Evolutionary conservation across 1,140 invertebrate species (phyloP), one percentile per base, ranked within the genome.

Genomic region (Drosophila ambigua): DNA sequence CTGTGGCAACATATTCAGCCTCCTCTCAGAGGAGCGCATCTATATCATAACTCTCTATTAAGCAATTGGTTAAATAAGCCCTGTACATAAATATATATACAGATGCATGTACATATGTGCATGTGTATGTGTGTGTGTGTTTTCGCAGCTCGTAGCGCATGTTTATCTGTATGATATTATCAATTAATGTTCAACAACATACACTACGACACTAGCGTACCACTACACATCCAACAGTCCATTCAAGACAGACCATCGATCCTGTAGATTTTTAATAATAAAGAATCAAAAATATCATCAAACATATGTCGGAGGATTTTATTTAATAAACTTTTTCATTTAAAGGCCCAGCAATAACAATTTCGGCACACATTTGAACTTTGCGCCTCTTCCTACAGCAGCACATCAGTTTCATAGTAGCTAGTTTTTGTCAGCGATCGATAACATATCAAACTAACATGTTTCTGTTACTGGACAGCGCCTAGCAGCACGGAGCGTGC

Each of bases 231-330:
- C 39, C 7, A 39, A 39, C 35, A 39, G 11, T 13, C 8, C 35
- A 41, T 16, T 28, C 43, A 28, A 48, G 26, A 53, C 28, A 48
- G 26, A 53, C 28, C 24, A 39, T 55, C 52, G 31, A 53, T 15
- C 50, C 55, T 54, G 58, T 76, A 83, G 76, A 59, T 57, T 76
- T 84, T 72, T 79, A 79, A 72, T 72, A 83, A 75, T 83, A 84
- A 83, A 72, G 54, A 83, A 48, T 45, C 16, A 62, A 65, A 53
- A 63, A 45, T 45, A 78, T 72, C 59, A 77, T 61, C 41, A 65
- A 46, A 63, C 26, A 41, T n/a, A 8, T 26, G 5, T 16, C 3
- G 9, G 0, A 11, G 13, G 4, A 9, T 46, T 20, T 46, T 8
- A 16, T 20, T 46, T 20, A 5, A 9, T 7, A 28, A 28, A 28